A percentile compares a stretch with the other conserved stretches of the same genome.
Evolutionary conservation across 1,140 invertebrate species (phyloP).

Genomic region (Aphelenchoides fujianensis): DNA sequence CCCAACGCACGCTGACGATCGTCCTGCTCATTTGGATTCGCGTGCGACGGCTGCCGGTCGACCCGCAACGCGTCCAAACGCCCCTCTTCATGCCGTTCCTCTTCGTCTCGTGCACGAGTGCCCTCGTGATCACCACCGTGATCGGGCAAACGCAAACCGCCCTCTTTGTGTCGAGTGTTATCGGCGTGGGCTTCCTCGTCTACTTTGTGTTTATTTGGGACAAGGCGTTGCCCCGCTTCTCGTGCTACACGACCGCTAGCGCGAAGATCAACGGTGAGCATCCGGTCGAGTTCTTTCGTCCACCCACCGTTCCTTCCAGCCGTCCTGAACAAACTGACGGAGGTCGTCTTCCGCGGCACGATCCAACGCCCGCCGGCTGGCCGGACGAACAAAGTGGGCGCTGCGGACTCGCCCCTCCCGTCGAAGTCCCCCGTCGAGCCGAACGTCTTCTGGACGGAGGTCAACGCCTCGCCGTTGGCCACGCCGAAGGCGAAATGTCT

Average conservation of each 20-base stretch:
- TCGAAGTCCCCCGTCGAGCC: not conserved
- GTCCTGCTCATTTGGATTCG: slow-evolving; percentile 44
- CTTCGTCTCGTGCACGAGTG: not conserved
- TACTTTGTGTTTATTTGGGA: slow-evolving; percentile 14
- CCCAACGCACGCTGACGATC: slow-evolving; percentile 43
- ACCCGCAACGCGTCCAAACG: slow-evolving; percentile 38
- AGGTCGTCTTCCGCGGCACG: not conserved
- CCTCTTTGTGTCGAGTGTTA: not conserved
- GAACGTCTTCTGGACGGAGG: not conserved
- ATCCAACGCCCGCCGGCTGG: not conserved
- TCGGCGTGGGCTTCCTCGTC: not conserved
- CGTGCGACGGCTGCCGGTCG: slow-evolving; percentile 40
- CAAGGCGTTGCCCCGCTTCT: slow-evolving; percentile 1
- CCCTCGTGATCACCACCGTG: slow-evolving; percentile 4
- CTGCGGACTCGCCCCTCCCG: not conserved
- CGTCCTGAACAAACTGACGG: slow-evolving; percentile 5
- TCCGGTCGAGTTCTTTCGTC: not conserved
- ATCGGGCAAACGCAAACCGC: slow-evolving; percentile 11
- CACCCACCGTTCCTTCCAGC: not conserved
- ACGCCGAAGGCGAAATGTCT: not conserved
- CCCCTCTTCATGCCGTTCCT: slow-evolving; percentile 13
- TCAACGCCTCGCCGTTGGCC: not conserved
- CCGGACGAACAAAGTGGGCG: not conserved
- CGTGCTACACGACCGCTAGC: not conserved
- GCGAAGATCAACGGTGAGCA: not conserved